These are phyloP conservation scores for Periphyllus acericola DNA, from an alignment of 2,888 invertebrate genomes.

Conservation along the genomic window DNA sequence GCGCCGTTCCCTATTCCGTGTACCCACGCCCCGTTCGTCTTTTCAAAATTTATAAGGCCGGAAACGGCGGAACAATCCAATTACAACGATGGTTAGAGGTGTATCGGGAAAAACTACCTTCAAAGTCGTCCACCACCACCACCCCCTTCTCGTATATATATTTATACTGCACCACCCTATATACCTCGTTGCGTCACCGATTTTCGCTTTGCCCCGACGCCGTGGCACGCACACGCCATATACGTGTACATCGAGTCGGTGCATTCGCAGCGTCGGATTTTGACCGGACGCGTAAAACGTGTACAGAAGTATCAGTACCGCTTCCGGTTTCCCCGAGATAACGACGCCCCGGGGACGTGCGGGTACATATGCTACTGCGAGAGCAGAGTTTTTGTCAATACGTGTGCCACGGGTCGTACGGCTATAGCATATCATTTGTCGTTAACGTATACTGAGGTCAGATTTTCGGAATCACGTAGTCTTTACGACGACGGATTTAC, in stretches of 20 bases:
- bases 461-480: background rate
- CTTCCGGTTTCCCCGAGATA: background rate
- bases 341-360: conserved; percentile 26
- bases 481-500: background rate
- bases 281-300: background rate
- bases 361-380: background rate
- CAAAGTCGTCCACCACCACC: background rate
- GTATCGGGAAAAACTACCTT: background rate
- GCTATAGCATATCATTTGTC: background rate
- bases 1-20: background rate
- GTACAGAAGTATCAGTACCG: background rate
- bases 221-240: no score
- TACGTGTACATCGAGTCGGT: no score
- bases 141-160: background rate
- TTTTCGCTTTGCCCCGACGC: no score
- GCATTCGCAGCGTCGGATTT: no score
- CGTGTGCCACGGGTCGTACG: no score
- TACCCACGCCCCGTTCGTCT: conserved; percentile 16
- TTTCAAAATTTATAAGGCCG: conserved; percentile 10
- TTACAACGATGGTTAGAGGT: conserved; percentile 1
- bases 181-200: background rate
- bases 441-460: background rate
- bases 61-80: conserved; percentile 51
- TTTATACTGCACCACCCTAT: background rate
- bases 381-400: no score